A percentile compares a stretch with the other conserved stretches of the same genome.
Evolutionary conservation across 1,140 invertebrate species (phyloP).

Genomic region (Penaeus chinensis): DNA sequence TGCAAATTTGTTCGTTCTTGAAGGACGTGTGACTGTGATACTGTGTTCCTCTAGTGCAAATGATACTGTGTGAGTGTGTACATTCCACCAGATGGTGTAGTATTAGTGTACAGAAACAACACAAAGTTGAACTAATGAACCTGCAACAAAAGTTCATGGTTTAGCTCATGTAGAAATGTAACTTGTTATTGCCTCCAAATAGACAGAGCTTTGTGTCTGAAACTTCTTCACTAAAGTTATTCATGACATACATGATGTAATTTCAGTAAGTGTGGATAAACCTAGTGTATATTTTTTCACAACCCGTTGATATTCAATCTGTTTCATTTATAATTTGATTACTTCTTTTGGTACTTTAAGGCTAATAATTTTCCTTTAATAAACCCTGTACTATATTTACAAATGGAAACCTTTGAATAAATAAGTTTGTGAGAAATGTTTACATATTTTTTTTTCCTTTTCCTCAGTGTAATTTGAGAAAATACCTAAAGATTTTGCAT

Average conservation of each 20-base stretch:
- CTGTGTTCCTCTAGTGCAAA: slow-evolving; percentile 61
- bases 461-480: background rate
- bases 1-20: slow-evolving; percentile 58
- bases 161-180: slow-evolving; percentile 52
- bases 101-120: slow-evolving; percentile 61
- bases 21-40: slow-evolving; percentile 62
- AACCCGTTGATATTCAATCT: slow-evolving; percentile 32
- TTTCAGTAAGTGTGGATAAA: slow-evolving; percentile 54
- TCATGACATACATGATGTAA: slow-evolving; percentile 33
- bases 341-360: slow-evolving; percentile 47
- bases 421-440: slow-evolving; percentile 48
- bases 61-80: slow-evolving; percentile 54
- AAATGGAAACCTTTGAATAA: slow-evolving; percentile 55
- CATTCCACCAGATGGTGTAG: slow-evolving; percentile 58
- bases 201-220: slow-evolving; percentile 37
- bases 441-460: slow-evolving; percentile 27
- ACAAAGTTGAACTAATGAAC: slow-evolving; percentile 53
- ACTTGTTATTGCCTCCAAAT: slow-evolving; percentile 53
- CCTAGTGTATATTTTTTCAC: slow-evolving; percentile 61
- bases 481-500: background rate
- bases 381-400: slow-evolving; percentile 53
- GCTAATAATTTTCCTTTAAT: slow-evolving; percentile 42
- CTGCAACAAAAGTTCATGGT: slow-evolving; percentile 53
- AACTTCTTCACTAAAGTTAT: slow-evolving; percentile 31
- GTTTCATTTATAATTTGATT: slow-evolving; percentile 52